Conservation (phyloP, 2,797 vertebrate genomes). For the Scomberomorus guttatus region DNA sequence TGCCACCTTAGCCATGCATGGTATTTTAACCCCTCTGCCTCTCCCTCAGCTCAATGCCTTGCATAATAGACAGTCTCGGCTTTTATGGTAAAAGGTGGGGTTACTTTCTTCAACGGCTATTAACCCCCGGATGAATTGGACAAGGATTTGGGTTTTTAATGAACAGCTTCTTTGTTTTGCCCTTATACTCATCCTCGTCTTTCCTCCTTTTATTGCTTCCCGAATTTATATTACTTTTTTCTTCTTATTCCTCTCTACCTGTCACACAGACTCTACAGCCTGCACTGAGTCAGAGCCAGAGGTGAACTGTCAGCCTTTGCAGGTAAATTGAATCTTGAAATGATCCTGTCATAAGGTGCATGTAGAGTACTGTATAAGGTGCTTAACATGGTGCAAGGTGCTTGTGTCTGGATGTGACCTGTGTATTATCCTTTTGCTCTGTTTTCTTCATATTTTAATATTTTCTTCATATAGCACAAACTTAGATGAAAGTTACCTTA, state of each 20-base stretch:
- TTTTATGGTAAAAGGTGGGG: slow-evolving; percentile 63
- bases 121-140: slow-evolving; percentile 8
- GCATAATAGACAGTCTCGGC: slow-evolving; percentile 48
- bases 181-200: neutral
- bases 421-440: neutral
- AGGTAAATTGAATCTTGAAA: slow-evolving; percentile 64
- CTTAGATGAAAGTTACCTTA: neutral
- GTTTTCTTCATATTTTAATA: neutral
- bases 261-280: slow-evolving; percentile 52
- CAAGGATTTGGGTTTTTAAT: neutral
- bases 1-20: slow-evolving; percentile 62
- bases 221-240: neutral
- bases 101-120: slow-evolving; percentile 17
- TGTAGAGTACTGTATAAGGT: neutral
- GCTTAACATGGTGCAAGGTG: no score
- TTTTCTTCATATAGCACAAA: neutral
- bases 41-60: slow-evolving; percentile 29
- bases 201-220: neutral
- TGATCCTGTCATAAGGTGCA: neutral
- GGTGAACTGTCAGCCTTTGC: slow-evolving; percentile 34
- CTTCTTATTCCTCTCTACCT: slow-evolving; percentile 15
- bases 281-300: slow-evolving; percentile 49
- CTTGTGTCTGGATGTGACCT: neutral
- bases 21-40: slow-evolving; percentile 58
- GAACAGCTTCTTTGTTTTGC: neutral